Conservation (phyloP, 2,888 invertebrate genomes). For the Scaeva pyrastri region DNA sequence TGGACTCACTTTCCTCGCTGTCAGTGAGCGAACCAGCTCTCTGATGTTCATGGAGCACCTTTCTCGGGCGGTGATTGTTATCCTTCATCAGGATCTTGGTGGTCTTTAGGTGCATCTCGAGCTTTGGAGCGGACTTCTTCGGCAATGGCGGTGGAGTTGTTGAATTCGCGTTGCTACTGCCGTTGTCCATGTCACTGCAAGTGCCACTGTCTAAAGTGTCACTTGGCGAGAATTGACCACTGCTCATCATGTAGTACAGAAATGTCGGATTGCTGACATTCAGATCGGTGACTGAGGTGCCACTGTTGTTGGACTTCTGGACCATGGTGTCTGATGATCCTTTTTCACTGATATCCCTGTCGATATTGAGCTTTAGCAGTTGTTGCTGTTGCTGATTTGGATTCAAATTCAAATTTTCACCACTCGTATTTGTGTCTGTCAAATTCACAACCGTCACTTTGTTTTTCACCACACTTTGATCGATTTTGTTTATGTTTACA, state of each 20-base stretch:
- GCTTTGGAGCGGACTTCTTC: slow-evolving; percentile 84
- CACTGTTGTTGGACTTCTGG: slow-evolving; percentile 77
- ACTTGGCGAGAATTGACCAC: slow-evolving; percentile 92
- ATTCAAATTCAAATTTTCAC: slow-evolving; percentile 21
- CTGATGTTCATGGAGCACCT: slow-evolving; percentile 81
- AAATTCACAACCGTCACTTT: slow-evolving; percentile 71
- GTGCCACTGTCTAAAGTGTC: slow-evolving; percentile 94
- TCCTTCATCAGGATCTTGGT: slow-evolving; percentile 80
- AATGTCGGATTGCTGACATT: slow-evolving; percentile 80
- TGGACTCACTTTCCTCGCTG: slow-evolving; percentile 88
- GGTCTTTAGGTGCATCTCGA: slow-evolving; percentile 83
- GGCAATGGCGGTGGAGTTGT: slow-evolving; percentile 86
- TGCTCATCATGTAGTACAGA: slow-evolving; percentile 87
- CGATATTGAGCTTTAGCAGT: slow-evolving; percentile 40
- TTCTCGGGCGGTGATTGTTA: slow-evolving; percentile 81
- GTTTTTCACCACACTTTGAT: slow-evolving; percentile 47
- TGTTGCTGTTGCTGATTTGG: slow-evolving; percentile 23
- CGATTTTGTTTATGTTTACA: slow-evolving; percentile 27
- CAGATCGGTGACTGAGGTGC: slow-evolving; percentile 78
- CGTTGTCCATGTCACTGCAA: slow-evolving; percentile 90
- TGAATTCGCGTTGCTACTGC: slow-evolving; percentile 74
- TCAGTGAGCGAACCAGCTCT: slow-evolving; percentile 86
- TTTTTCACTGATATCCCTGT: slow-evolving; percentile 75
- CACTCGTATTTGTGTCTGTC: slow-evolving; percentile 40
- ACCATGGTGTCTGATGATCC: slow-evolving; percentile 74